Evolutionary conservation across 2,113 vertebrate genomes (phyloP).

Genomic region (Cynopterus brachyotis): DNA sequence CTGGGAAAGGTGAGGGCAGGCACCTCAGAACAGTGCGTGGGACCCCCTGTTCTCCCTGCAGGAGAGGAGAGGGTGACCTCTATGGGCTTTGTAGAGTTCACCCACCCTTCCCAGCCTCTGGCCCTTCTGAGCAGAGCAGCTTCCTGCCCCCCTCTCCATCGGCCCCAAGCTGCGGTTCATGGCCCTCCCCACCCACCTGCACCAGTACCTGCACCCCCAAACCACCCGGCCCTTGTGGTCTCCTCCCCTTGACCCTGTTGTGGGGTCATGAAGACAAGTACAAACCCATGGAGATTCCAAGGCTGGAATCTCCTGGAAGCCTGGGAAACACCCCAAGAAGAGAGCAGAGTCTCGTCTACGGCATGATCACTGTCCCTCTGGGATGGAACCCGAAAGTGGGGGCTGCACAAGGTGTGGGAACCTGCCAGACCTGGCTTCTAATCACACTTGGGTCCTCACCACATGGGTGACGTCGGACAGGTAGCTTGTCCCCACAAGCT

Average conservation of each 20-base stretch:
- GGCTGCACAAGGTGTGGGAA: not conserved
- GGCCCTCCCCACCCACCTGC: not conserved
- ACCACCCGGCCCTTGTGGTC: not conserved
- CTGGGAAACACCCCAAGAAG: not conserved
- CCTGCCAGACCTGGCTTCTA: not conserved
- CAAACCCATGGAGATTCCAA: not conserved
- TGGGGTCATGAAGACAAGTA: not conserved
- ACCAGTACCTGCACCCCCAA: not conserved
- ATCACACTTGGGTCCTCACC: not conserved
- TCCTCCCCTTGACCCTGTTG: not conserved
- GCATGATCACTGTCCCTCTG: not conserved
- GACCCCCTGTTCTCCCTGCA: not conserved
- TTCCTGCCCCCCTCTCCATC: not conserved
- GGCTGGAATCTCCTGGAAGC: not conserved
- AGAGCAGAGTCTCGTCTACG: not conserved
- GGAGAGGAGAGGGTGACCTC: not conserved
- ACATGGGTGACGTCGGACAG: not conserved
- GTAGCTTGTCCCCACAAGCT: not conserved
- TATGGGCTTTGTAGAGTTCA: no score
- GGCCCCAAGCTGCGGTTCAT: not conserved
- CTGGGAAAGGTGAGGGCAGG: accelerated
- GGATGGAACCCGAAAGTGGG: not conserved
- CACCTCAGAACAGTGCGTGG: accelerated
- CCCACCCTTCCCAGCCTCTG: not conserved
- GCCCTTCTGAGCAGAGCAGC: not conserved